These are phyloP conservation scores for Salvelinus sp. DNA, from an alignment of 2,113 vertebrate genomes.

Conservation along the genomic window DNA sequence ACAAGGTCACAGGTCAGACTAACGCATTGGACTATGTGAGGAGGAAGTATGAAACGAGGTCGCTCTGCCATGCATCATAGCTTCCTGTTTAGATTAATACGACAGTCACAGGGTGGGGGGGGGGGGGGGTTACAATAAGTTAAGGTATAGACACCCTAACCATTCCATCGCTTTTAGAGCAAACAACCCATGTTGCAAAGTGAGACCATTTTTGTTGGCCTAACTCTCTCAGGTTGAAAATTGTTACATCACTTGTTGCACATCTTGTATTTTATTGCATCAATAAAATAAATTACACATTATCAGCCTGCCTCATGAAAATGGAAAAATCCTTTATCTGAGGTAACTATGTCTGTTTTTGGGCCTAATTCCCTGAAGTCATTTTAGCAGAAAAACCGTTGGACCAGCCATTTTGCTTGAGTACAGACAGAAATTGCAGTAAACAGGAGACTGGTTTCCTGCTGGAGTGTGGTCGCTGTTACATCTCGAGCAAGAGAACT, in stretches of 20 bases:
- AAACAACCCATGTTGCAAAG: not conserved
- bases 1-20: not conserved
- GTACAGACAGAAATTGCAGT: slow-evolving; percentile 20
- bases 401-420: no score
- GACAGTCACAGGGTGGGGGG: not conserved
- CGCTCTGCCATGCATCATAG: slow-evolving; percentile 55
- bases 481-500: slow-evolving; percentile 18
- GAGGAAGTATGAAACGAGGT: slow-evolving; percentile 56
- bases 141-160: not conserved
- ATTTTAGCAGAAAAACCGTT: no score
- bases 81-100: slow-evolving; percentile 64
- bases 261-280: not conserved
- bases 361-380: no score
- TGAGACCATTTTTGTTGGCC: slow-evolving; percentile 4
- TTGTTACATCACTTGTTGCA: not conserved
- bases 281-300: no score
- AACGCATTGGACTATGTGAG: slow-evolving; percentile 18
- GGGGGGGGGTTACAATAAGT: not conserved
- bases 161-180: not conserved
- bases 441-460: slow-evolving; percentile 65
- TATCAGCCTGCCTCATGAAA: no score
- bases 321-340: no score
- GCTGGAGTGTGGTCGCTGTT: slow-evolving; percentile 49
- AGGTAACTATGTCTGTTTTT: no score
- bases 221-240: not conserved